Conservation (phyloP, 2,113 vertebrate genomes). For the Catharus fuscescens region DNA sequence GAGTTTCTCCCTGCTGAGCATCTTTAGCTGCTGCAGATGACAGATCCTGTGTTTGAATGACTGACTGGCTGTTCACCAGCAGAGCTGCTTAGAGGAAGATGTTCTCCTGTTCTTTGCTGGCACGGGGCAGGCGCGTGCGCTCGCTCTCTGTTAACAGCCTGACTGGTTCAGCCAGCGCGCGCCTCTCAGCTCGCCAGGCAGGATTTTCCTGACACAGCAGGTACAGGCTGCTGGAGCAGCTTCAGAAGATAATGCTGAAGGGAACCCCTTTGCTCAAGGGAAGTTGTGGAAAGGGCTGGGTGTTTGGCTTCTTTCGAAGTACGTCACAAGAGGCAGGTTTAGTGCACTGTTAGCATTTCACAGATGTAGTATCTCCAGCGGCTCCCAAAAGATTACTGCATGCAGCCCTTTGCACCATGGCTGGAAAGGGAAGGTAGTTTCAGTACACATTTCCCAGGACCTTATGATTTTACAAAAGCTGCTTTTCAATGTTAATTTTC, state of each 20-base stretch:
- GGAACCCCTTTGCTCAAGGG: background rate
- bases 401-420: background rate
- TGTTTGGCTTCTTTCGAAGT: background rate
- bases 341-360: background rate
- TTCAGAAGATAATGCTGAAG: background rate
- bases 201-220: background rate
- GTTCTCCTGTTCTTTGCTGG: background rate
- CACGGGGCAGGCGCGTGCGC: background rate
- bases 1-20: background rate
- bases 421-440: background rate
- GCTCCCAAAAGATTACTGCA: background rate
- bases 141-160: background rate
- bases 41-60: background rate
- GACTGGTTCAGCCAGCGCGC: background rate
- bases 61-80: background rate
- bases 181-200: background rate
- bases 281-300: background rate
- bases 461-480: background rate
- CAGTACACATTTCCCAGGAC: background rate
- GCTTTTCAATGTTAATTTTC: background rate
- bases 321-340: background rate
- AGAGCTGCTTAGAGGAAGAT: background rate
- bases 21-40: background rate
- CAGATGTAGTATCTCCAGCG: fast-evolving
- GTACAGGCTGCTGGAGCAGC: background rate